Evolutionary conservation across 2,797 vertebrate species (phyloP).

Genomic region (Trachurus trachurus): DNA sequence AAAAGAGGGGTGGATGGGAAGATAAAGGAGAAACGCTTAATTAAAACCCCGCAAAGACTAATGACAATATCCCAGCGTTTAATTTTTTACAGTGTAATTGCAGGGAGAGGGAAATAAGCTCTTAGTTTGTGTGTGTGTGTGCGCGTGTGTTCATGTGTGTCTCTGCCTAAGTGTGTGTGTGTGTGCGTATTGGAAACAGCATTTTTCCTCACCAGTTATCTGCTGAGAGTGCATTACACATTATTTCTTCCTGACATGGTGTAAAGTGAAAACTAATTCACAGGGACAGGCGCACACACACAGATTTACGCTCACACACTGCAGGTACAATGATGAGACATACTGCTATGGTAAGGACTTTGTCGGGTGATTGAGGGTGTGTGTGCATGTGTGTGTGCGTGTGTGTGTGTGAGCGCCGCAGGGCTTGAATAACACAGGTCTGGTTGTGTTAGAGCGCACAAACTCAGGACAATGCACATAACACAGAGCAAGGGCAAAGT

Average conservation of each 20-base stretch:
- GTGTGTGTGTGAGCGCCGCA: slow-evolving; percentile 34
- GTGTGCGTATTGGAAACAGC: slow-evolving; percentile 50
- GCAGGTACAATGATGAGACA: slow-evolving; percentile 74
- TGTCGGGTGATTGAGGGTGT: slow-evolving; percentile 65
- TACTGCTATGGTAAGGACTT: slow-evolving; percentile 77
- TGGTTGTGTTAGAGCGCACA: slow-evolving; percentile 57
- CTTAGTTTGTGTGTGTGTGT: neutral
- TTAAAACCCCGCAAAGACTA: slow-evolving; percentile 38
- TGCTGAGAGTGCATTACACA: slow-evolving; percentile 78
- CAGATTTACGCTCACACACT: slow-evolving; percentile 68
- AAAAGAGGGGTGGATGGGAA: neutral
- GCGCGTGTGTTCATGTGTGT: slow-evolving; percentile 1
- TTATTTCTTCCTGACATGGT: slow-evolving; percentile 79
- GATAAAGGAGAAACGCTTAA: slow-evolving; percentile 38
- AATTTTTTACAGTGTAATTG: slow-evolving; percentile 20
- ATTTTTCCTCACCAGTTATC: slow-evolving; percentile 65
- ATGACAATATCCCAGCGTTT: slow-evolving; percentile 32
- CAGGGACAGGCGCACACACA: slow-evolving; percentile 78
- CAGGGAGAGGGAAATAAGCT: neutral
- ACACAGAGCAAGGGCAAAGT: slow-evolving; percentile 54
- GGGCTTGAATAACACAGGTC: slow-evolving; percentile 65
- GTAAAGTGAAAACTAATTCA: slow-evolving; percentile 84
- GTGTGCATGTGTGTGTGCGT: neutral
- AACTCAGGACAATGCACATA: slow-evolving; percentile 48
- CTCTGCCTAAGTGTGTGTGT: neutral